A percentile compares a stretch with the other conserved stretches of the same genome.
phyloP scores from a whole-genome alignment of 2,888 invertebrate genomes.

The Mystacides longicornis region DNA sequence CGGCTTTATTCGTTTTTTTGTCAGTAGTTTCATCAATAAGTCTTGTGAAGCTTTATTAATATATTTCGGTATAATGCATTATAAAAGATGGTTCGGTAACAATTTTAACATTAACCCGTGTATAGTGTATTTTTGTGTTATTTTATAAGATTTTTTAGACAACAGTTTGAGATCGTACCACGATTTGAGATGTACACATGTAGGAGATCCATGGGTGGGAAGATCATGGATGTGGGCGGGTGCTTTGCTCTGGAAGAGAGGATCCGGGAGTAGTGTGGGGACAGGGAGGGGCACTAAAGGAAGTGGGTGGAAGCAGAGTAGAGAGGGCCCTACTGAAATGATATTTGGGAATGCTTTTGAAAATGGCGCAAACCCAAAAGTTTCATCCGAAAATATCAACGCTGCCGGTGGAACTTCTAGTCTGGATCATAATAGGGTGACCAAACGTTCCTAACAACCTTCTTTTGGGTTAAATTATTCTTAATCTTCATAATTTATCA shows the following conservation, averaged over 20 bases:
- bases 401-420: conserved; percentile 1
- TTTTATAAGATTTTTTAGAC: too few relatives aligned
- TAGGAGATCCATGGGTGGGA: conserved; percentile 6
- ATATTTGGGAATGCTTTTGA: conserved; percentile 27
- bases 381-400: conserved; percentile 18
- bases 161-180: too few relatives aligned
- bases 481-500: too few relatives aligned
- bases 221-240: background rate
- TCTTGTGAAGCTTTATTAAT: too few relatives aligned
- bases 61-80: too few relatives aligned
- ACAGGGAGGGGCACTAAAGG: background rate
- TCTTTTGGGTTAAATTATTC: too few relatives aligned
- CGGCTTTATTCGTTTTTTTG: too few relatives aligned
- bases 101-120: too few relatives aligned
- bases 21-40: too few relatives aligned
- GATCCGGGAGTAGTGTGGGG: background rate
- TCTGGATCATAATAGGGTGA: background rate
- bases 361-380: conserved; percentile 23
- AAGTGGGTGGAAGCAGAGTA: background rate
- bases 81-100: too few relatives aligned
- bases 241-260: background rate
- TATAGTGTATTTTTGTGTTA: too few relatives aligned
- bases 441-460: background rate
- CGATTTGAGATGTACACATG: too few relatives aligned
- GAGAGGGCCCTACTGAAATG: conserved; percentile 19